A percentile compares a stretch with the other conserved stretches of the same genome.
Evolutionary conservation across 2,888 invertebrate species (phyloP).

Genomic region (Pterostichus madidus): DNA sequence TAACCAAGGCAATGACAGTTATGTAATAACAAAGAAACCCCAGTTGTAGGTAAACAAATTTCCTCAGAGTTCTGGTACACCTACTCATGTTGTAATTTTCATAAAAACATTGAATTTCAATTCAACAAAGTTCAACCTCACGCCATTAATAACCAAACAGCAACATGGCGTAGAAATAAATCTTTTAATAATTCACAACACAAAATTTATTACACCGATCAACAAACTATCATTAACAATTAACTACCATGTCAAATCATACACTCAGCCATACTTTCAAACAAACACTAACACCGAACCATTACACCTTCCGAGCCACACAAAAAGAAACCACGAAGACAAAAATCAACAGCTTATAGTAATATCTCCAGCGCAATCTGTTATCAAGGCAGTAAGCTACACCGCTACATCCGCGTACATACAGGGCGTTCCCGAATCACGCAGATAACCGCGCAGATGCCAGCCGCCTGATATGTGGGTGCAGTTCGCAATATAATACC

Average conservation of each 20-base stretch:
- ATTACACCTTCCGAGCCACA: no score
- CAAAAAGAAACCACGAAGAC: background rate
- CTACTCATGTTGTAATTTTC: background rate
- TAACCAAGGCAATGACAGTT: no score
- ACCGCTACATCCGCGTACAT: conserved; percentile 55
- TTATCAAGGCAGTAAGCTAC: conserved; percentile 18
- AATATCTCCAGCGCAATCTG: background rate
- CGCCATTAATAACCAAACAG: conserved; percentile 34
- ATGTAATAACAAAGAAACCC: no score
- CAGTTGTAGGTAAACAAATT: no score
- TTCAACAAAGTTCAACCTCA: no score
- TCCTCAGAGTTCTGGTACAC: no score
- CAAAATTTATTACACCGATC: conserved; percentile 25
- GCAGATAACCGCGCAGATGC: conserved; percentile 32
- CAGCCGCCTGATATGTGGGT: conserved; percentile 60
- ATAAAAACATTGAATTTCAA: background rate
- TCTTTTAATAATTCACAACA: conserved; percentile 31
- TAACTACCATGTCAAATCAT: conserved; percentile 55
- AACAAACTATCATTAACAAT: conserved; percentile 48
- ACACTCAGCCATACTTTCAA: background rate
- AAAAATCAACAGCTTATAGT: background rate
- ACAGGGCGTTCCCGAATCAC: conserved; percentile 58
- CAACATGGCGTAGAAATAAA: conserved; percentile 6
- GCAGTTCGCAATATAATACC: conserved; percentile 63
- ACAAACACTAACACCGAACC: no score